Evolutionary conservation across 2,888 invertebrate species (phyloP).

Genomic region (Lutraria lutraria): DNA sequence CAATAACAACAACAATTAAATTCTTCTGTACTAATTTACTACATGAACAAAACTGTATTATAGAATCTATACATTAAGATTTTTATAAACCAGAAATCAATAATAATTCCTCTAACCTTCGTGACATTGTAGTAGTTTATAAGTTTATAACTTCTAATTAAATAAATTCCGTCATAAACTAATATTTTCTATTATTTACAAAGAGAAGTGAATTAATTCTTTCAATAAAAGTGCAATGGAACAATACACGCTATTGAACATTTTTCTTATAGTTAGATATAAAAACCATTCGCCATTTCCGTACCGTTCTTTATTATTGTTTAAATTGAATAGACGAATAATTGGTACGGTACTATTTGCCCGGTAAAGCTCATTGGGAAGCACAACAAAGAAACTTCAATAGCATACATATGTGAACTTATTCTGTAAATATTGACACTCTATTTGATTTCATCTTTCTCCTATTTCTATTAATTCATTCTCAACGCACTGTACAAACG

Average conservation of each 20-base stretch:
- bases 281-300: not conserved
- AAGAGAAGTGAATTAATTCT: not conserved
- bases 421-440: not conserved
- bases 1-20: not conserved
- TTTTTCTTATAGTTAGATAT: not conserved
- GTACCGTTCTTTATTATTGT: not conserved
- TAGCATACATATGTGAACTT: not conserved
- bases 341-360: not conserved
- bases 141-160: not conserved
- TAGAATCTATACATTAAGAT: not conserved
- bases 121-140: not conserved
- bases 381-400: not conserved
- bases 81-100: not conserved
- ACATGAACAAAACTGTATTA: not conserved
- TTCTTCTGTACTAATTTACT: not conserved
- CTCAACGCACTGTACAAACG: too few relatives aligned
- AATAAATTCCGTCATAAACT: slow-evolving; percentile 8
- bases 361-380: not conserved
- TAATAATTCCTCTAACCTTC: not conserved
- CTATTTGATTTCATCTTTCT: too few relatives aligned
- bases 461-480: too few relatives aligned
- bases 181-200: not conserved
- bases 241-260: not conserved
- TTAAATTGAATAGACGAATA: not conserved
- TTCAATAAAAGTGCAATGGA: not conserved